phyloP scores from a whole-genome alignment of 2,797 vertebrate genomes.

The Spatula versicolor region DNA sequence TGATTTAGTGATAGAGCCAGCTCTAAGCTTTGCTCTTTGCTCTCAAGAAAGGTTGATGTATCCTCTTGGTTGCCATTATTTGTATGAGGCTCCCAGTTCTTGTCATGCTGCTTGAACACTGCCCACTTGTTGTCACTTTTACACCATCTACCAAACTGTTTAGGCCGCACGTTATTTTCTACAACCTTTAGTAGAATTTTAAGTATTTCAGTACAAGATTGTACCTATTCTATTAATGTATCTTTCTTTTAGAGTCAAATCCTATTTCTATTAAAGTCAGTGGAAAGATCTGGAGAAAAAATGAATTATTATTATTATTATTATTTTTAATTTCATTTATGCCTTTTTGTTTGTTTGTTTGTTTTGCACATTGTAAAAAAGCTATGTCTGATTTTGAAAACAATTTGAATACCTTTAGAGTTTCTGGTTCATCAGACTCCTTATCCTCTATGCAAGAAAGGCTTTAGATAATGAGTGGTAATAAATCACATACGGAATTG shows the following conservation, averaged over 20 bases:
- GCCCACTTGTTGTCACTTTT: neutral
- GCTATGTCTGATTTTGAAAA: neutral
- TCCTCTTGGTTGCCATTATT: neutral
- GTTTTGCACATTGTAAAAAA: neutral
- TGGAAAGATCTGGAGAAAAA: neutral
- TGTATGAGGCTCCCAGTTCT: neutral
- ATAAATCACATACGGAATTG: neutral
- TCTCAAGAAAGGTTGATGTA: neutral
- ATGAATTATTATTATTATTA: neutral
- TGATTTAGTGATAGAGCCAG: neutral
- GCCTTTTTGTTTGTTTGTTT: neutral
- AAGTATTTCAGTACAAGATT: neutral
- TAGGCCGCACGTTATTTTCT: neutral
- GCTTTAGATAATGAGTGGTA: neutral
- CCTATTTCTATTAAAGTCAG: neutral
- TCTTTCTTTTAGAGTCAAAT: neutral
- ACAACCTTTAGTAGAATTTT: neutral
- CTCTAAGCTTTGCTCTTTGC: neutral
- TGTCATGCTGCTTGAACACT: neutral
- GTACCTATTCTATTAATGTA: rapidly evolving
- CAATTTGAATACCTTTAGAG: neutral
- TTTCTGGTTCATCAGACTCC: neutral
- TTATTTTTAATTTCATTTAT: too few species aligned
- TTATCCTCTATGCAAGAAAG: neutral
- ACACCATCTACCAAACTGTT: neutral